Conservation (phyloP, 2,888 invertebrate genomes). For the Quadroppia sp. region DNA sequence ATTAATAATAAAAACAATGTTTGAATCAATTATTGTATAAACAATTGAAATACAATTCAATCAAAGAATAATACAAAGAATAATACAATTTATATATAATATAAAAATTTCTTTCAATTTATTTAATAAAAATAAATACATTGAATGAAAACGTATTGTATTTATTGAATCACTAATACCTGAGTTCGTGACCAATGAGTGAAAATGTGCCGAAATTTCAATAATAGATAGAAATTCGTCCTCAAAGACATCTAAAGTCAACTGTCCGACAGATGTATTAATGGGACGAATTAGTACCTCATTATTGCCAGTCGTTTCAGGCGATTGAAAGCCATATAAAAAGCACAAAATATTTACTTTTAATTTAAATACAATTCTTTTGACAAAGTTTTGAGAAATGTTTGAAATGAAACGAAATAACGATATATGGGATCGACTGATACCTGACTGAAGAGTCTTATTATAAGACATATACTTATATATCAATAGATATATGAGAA, state of each 20-base stretch:
- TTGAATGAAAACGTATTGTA: neutral
- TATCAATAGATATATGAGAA: too few relatives aligned
- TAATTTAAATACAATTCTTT: too few relatives aligned
- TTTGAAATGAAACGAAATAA: too few relatives aligned
- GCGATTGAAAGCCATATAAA: too few relatives aligned
- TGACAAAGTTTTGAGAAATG: too few relatives aligned
- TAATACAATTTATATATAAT: neutral
- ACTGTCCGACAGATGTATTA: conserved; percentile 7
- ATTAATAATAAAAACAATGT: neutral
- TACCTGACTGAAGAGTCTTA: too few relatives aligned
- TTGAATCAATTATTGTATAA: neutral
- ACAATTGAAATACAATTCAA: neutral
- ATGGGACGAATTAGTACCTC: conserved; percentile 25
- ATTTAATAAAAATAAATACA: neutral
- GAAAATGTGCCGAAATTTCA: neutral
- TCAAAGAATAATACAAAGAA: neutral
- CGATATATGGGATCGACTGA: too few relatives aligned
- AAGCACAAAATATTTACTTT: too few relatives aligned
- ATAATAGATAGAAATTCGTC: conserved; percentile 26
- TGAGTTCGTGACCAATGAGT: neutral
- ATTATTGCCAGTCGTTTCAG: conserved; percentile 5
- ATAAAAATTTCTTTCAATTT: neutral
- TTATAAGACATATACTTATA: too few relatives aligned
- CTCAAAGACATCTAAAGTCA: conserved; percentile 30
- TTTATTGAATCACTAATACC: neutral